These are phyloP conservation scores for Tyto alba DNA, from an alignment of 2,113 vertebrate genomes.

Conservation along the genomic window DNA sequence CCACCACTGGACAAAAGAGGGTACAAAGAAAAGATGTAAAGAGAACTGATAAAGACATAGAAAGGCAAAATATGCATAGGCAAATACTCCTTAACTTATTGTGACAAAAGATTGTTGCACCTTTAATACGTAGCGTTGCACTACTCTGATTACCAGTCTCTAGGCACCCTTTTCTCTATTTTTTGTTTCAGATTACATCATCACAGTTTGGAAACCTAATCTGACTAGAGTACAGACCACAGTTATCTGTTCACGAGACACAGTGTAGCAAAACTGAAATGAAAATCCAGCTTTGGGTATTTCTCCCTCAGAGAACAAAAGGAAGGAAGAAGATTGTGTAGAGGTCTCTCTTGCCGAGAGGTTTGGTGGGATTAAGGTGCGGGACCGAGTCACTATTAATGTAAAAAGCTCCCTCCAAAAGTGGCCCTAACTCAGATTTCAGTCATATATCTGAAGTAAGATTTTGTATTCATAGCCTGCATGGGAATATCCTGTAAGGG, in stretches of 20 bases:
- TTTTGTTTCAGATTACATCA: neutral
- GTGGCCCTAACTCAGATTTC: neutral
- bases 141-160: neutral
- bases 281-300: neutral
- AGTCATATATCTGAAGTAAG: neutral
- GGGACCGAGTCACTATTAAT: neutral
- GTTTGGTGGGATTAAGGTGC: neutral
- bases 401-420: neutral
- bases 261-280: neutral
- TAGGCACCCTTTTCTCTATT: neutral
- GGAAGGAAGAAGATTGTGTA: neutral
- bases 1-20: neutral
- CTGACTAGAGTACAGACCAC: neutral
- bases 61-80: conserved; percentile 46
- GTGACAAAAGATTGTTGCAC: neutral
- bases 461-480: neutral
- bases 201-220: neutral
- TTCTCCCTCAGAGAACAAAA: neutral
- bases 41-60: neutral
- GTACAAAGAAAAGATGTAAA: conserved; percentile 1
- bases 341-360: neutral
- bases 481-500: neutral
- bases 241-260: neutral
- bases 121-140: neutral
- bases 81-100: conserved; percentile 4